phyloP scores from a whole-genome alignment of 2,797 vertebrate species.

The Hydrophis major region DNA sequence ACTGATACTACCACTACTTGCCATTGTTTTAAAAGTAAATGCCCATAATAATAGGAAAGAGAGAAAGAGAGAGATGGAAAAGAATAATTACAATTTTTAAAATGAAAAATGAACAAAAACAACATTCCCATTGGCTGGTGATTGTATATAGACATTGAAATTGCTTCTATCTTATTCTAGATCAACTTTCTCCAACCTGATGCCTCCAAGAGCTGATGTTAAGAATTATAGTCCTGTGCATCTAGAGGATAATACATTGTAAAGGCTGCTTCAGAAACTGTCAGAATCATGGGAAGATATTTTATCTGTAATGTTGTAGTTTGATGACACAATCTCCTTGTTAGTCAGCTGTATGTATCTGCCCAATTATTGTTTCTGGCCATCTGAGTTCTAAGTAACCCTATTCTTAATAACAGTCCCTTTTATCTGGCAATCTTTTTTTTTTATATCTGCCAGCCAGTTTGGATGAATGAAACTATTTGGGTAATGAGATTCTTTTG shows the following conservation, averaged over 20 bases:
- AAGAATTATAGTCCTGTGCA: background rate
- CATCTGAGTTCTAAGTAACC: conserved; percentile 1
- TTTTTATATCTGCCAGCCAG: conserved; percentile 6
- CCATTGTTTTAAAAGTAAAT: background rate
- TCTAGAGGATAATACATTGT: background rate
- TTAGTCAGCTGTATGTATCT: background rate
- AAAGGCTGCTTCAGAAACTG: background rate
- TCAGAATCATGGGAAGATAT: background rate
- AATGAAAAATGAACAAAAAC: background rate
- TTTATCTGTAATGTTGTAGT: background rate
- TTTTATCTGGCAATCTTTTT: conserved; percentile 18
- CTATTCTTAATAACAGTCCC: conserved; percentile 9
- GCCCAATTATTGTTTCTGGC: conserved; percentile 13
- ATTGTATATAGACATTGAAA: background rate
- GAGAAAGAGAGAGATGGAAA: background rate
- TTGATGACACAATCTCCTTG: background rate
- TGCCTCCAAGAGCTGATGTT: background rate
- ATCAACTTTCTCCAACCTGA: background rate
- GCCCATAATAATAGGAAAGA: background rate
- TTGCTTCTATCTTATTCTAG: background rate
- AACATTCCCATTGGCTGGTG: background rate
- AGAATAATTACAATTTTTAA: background rate
- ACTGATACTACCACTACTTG: background rate
- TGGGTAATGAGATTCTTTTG: conserved; percentile 22
- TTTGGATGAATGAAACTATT: conserved; percentile 22